phyloP scores from a whole-genome alignment of 2,113 vertebrate species.

The Ancistrus triradiatus region DNA sequence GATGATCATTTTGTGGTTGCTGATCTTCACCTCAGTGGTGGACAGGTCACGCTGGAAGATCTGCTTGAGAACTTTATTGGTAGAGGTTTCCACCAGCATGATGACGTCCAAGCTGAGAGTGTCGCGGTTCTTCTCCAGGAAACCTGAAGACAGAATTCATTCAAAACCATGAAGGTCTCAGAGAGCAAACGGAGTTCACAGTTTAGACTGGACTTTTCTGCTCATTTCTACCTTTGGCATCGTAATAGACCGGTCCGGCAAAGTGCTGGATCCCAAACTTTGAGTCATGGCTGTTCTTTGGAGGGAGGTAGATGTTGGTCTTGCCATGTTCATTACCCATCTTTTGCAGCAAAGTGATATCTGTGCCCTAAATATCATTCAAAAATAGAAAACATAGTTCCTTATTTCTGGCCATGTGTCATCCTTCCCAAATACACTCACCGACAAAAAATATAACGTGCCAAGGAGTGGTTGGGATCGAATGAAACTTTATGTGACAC shows the following conservation, averaged over 20 bases:
- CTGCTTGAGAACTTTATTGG: slow-evolving; percentile 82
- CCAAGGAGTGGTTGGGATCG: too few species aligned
- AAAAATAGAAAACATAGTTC: too few species aligned
- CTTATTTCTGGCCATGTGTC: too few species aligned
- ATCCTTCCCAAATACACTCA: too few species aligned
- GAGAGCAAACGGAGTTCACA: too few species aligned
- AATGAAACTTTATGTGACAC: too few species aligned
- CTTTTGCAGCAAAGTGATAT: slow-evolving; percentile 85
- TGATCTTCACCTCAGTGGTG: slow-evolving; percentile 38
- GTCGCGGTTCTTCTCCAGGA: slow-evolving; percentile 95
- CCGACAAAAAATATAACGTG: too few species aligned
- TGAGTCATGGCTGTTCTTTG: slow-evolving; percentile 79
- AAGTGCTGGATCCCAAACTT: slow-evolving; percentile 89
- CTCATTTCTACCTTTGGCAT: slow-evolving; percentile 75
- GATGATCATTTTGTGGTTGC: slow-evolving; percentile 57
- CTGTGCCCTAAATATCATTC: slow-evolving; percentile 87
- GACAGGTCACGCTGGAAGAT: slow-evolving; percentile 72
- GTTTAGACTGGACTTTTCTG: too few species aligned
- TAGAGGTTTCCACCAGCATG: slow-evolving; percentile 77
- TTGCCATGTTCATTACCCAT: slow-evolving; percentile 76
- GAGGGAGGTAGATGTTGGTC: slow-evolving; percentile 76
- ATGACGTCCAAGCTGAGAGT: slow-evolving; percentile 80
- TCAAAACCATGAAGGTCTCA: neutral
- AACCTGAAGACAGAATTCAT: slow-evolving; percentile 64
- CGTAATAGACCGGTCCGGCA: slow-evolving; percentile 86